Evolutionary conservation across 2,113 vertebrate genomes (phyloP), one percentile per base, ranked within the genome.

Genomic region (Antechinus flavipes): DNA sequence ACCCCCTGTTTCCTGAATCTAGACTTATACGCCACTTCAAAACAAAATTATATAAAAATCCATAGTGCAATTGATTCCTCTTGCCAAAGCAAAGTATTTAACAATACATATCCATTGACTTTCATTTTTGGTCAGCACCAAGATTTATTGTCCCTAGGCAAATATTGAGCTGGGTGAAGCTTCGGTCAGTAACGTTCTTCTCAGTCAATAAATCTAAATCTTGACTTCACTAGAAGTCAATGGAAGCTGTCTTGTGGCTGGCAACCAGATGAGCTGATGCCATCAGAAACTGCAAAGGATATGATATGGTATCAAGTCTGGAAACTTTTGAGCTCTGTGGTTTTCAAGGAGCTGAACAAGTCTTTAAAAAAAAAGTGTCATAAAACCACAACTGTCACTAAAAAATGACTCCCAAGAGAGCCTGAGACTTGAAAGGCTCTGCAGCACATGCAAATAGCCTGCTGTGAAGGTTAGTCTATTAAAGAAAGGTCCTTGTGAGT

Each of bases 1-100:
- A 42, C 53, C 30, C 92, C 93, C 46, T 84, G 10, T 95, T 97
- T 96, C 91, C 95, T 95, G 55, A 49, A 91, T 89, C 92, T 47
- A 55, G 91, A 89, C 58, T 58, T 1, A 3, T 50, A 25, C 95
- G 96, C 54, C 89, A 93, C 95, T 90, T 98, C 97, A 96, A 97
- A 97, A 98, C 93, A 93, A 98, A 98, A 97, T 42, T 96, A n/a
- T 97, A 94, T 97, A 97, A 96, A 98, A 98, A 98, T 98, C 91
- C 7, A 49, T 98, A 97, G 96, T 53, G 27, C 53, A 97, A 98
- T 93, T 94, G 96, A 97, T 95, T 96, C 91, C 52, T 97, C 84
- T 92, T 96, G 96, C 94, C 97, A 97, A 84, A 95, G 96, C 97
- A 54, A 93, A 95, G 92, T 90, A 89, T 95, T 95, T 89, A 98